Evolutionary conservation across 1,140 invertebrate genomes (phyloP).

Genomic region (Carcinoscorpius rotundicauda): DNA sequence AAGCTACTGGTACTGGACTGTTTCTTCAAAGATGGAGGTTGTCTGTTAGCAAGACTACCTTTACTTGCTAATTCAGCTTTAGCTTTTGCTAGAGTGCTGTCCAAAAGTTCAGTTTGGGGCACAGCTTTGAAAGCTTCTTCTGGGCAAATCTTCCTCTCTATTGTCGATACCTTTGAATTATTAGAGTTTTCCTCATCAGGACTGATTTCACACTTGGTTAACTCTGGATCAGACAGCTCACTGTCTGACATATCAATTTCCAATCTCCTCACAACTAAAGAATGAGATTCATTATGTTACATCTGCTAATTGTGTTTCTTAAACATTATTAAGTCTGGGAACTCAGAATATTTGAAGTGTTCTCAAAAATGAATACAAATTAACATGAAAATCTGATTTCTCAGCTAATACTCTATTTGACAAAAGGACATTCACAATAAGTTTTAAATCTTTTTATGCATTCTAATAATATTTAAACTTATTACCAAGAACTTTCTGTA

Average conservation of each 20-base stretch:
- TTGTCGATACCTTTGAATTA: constrained; percentile 50
- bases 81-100: constrained; percentile 71
- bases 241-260: constrained; percentile 53
- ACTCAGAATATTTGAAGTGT: too few relatives aligned
- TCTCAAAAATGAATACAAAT: too few relatives aligned
- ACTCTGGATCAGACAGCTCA: constrained; percentile 44
- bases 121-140: constrained; percentile 46
- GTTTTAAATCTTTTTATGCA: too few relatives aligned
- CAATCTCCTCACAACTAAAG: constrained; percentile 30
- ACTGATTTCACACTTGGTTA: constrained; percentile 38
- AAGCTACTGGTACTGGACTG: constrained; percentile 13
- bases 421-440: too few relatives aligned
- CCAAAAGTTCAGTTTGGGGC: constrained; percentile 66
- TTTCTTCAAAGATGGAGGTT: constrained; percentile 39
- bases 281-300: too few relatives aligned
- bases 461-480: too few relatives aligned
- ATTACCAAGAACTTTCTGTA: too few relatives aligned
- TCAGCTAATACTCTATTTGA: too few relatives aligned
- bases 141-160: constrained; percentile 16
- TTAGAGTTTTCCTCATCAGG: constrained; percentile 59
- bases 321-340: too few relatives aligned
- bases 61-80: constrained; percentile 73
- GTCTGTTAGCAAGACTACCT: constrained; percentile 43
- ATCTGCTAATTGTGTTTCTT: too few relatives aligned
- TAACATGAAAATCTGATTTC: too few relatives aligned